Conservation (phyloP, 2,113 vertebrate genomes). For the Oenanthe oenanthe region DNA sequence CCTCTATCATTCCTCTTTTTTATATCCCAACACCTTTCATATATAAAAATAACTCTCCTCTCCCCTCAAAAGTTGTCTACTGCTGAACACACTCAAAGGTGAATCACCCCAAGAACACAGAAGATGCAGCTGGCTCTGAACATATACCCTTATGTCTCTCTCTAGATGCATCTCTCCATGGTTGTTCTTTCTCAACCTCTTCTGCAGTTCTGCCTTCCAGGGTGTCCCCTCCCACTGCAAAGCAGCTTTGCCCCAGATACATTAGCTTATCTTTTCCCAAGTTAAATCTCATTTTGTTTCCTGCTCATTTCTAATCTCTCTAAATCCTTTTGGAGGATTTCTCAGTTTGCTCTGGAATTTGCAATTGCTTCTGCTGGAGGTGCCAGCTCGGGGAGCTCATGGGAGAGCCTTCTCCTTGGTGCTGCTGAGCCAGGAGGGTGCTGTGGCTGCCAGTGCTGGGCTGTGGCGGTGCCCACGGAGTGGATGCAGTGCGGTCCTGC, state of each 20-base stretch:
- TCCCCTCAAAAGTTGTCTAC: neutral
- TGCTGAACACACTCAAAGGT: neutral
- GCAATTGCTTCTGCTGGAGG: neutral
- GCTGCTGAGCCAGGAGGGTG: conserved; percentile 10
- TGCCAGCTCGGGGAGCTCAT: neutral
- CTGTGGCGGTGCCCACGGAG: neutral
- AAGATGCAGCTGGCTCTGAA: neutral
- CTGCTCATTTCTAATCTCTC: conserved; percentile 57
- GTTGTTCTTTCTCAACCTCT: neutral
- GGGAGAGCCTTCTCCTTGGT: neutral
- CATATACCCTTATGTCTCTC: neutral
- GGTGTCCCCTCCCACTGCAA: neutral
- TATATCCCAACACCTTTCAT: neutral
- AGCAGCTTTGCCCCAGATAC: conserved; percentile 43
- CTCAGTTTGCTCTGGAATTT: conserved; percentile 34
- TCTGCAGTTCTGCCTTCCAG: conserved; percentile 19
- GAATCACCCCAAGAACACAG: neutral
- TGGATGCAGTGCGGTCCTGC: neutral
- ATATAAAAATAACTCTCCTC: neutral
- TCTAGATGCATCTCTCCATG: neutral
- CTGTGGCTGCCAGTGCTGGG: neutral
- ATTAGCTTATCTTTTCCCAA: conserved; percentile 47
- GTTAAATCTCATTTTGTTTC: conserved; percentile 63
- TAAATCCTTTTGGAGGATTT: conserved; percentile 54
- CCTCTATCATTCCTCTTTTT: neutral